Conservation (phyloP, 2,113 vertebrate species). For the Oxygymnocypris stewartii region DNA sequence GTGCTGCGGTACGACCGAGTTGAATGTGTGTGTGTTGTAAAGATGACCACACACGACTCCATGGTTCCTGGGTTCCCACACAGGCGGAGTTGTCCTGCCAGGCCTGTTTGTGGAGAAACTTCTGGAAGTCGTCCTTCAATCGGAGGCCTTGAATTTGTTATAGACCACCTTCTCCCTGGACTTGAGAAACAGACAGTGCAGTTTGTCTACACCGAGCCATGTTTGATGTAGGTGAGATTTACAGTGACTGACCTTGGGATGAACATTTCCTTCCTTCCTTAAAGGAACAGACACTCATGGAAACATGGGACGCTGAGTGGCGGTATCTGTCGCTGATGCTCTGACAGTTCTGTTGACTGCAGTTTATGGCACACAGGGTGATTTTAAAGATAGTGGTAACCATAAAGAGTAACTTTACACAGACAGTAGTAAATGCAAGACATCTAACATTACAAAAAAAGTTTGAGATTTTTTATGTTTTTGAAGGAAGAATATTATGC, state of each 20-base stretch:
- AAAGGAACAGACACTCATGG: not conserved
- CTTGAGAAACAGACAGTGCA: constrained; percentile 27
- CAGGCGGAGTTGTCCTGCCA: constrained; percentile 30
- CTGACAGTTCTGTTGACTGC: not conserved
- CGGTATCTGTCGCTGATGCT: not conserved
- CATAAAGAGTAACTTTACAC: constrained; percentile 33
- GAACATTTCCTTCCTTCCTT: not conserved
- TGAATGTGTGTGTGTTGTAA: constrained; percentile 8
- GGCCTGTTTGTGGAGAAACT: constrained; percentile 29
- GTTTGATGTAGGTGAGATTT: constrained; percentile 30
- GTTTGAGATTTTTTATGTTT: not conserved
- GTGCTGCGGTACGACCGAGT: not conserved
- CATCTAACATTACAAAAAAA: not conserved
- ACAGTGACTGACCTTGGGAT: constrained; percentile 17
- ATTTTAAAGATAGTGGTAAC: constrained; percentile 32
- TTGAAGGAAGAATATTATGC: not conserved
- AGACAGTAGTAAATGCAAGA: not conserved
- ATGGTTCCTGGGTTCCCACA: constrained; percentile 31
- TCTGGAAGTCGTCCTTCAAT: constrained; percentile 4
- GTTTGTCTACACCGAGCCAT: not conserved
- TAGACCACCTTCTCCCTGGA: not conserved
- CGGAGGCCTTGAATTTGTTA: not conserved
- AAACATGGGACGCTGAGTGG: not conserved
- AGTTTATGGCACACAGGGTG: constrained; percentile 28
- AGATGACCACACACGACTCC: constrained; percentile 41